A percentile compares a stretch with the other conserved stretches of the same genome.
phyloP scores from a whole-genome alignment of 2,797 vertebrate species.

The Thunnus albacares region DNA sequence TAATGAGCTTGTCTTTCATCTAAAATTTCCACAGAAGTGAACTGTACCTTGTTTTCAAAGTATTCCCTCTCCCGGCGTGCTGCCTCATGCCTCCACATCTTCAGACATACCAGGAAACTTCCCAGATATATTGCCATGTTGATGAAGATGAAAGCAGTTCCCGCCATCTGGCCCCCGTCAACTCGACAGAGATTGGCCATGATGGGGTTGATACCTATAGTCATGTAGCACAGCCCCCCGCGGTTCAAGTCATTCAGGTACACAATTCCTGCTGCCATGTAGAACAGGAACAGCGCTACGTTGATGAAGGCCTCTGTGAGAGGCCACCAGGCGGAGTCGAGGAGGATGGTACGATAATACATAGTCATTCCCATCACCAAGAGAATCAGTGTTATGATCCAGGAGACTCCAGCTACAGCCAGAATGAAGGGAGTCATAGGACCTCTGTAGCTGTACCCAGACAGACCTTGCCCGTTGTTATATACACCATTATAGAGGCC shows the following conservation, averaged over 20 bases:
- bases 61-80: constrained; percentile 48
- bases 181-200: constrained; percentile 81
- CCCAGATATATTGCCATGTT: constrained; percentile 81
- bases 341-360: constrained; percentile 88
- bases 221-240: constrained; percentile 86
- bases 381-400: constrained; percentile 84
- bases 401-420: constrained; percentile 79
- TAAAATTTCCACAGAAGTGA: not conserved
- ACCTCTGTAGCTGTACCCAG: constrained; percentile 84
- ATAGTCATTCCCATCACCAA: constrained; percentile 85
- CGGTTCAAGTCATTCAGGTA: constrained; percentile 88
- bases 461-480: constrained; percentile 70
- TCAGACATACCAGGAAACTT: constrained; percentile 84
- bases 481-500: constrained; percentile 72
- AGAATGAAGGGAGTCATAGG: constrained; percentile 88
- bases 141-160: constrained; percentile 87
- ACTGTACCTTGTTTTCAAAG: constrained; percentile 56
- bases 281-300: constrained; percentile 83
- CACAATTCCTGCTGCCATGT: constrained; percentile 86
- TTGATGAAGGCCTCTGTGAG: constrained; percentile 86
- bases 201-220: constrained; percentile 82
- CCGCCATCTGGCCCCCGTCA: constrained; percentile 86
- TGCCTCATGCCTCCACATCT: constrained; percentile 85
- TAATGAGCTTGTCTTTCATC: not conserved
- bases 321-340: constrained; percentile 89